phyloP scores from a whole-genome alignment of 1,140 invertebrate genomes.

The Papilio dardanus region DNA sequence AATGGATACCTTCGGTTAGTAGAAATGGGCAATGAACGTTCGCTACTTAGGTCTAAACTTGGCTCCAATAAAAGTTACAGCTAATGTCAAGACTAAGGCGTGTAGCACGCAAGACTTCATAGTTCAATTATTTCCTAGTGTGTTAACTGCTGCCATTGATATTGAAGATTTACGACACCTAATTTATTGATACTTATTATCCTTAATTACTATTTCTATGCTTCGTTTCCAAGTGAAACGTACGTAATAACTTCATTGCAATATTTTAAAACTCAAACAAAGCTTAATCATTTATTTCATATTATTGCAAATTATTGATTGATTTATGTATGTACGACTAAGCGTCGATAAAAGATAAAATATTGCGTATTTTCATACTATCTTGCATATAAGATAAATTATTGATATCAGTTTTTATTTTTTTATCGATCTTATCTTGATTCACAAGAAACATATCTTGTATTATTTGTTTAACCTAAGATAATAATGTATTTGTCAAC shows the following conservation, averaged over 20 bases:
- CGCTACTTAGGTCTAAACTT: background rate
- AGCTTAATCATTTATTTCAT: too few species aligned
- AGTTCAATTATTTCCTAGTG: conserved; percentile 50
- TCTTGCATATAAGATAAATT: background rate
- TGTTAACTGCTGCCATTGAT: conserved; percentile 40
- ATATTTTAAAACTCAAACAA: too few species aligned
- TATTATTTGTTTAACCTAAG: background rate
- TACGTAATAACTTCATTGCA: too few species aligned
- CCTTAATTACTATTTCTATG: background rate
- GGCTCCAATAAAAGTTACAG: background rate
- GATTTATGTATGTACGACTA: too few species aligned
- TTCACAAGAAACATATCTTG: background rate
- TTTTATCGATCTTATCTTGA: background rate
- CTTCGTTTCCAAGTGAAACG: too few species aligned
- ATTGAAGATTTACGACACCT: background rate
- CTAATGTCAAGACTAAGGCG: conserved; percentile 28
- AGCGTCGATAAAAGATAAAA: background rate
- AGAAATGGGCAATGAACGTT: background rate
- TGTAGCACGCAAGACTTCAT: conserved; percentile 34
- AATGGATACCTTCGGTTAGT: background rate
- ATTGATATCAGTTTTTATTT: background rate
- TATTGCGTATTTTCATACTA: background rate
- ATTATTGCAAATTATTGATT: too few species aligned
- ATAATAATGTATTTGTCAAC: background rate
- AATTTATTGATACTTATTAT: background rate